Conservation (phyloP, 2,113 vertebrate species). For the Aptenodytes forsteri region DNA sequence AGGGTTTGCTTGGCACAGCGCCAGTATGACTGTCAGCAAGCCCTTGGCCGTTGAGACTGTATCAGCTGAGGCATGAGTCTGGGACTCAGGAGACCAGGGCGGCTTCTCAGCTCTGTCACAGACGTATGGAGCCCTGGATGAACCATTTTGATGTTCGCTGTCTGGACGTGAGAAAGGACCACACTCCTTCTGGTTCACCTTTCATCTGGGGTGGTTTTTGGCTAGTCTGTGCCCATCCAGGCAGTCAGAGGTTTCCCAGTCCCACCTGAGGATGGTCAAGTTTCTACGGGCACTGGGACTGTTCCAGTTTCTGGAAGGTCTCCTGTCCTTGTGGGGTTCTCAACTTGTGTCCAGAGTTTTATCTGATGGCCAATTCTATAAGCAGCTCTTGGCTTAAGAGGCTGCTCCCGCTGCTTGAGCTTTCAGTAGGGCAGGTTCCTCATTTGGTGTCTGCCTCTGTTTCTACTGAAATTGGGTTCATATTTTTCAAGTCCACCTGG, state of each 20-base stretch:
- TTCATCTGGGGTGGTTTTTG: not conserved
- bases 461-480: not conserved
- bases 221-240: not conserved
- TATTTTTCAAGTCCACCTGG: not conserved
- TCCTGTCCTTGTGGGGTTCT: not conserved
- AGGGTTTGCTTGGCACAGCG: fast-evolving
- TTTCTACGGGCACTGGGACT: not conserved
- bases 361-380: not conserved
- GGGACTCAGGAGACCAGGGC: not conserved
- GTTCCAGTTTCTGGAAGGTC: not conserved
- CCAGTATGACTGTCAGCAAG: not conserved
- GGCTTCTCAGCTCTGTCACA: not conserved
- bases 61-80: not conserved
- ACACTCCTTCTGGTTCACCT: not conserved
- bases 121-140: not conserved
- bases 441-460: not conserved
- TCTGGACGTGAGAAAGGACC: not conserved
- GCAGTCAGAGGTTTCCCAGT: not conserved
- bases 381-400: not conserved
- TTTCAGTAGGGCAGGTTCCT: not conserved
- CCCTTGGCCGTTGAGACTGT: not conserved
- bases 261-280: not conserved
- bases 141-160: not conserved
- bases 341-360: not conserved
- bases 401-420: not conserved